Conservation (phyloP, 2,888 invertebrate species). For the Camponotus fellah region DNA sequence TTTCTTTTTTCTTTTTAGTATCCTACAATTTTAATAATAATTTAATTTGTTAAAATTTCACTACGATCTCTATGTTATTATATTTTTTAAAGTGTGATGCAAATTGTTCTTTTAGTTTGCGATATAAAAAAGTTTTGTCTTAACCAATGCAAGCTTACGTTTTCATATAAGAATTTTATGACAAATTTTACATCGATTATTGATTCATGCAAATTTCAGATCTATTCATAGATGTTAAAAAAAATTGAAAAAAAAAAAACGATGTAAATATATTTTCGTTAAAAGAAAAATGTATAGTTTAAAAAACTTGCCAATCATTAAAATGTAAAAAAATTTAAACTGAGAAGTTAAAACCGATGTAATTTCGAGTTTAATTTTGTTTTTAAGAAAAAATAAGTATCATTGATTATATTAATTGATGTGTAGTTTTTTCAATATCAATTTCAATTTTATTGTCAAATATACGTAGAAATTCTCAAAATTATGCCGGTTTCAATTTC, state of each 20-base stretch:
- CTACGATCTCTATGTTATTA: neutral
- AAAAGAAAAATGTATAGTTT: slow-evolving; percentile 1
- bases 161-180: neutral
- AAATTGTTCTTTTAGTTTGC: neutral
- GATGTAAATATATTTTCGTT: neutral
- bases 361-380: neutral
- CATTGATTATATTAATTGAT: neutral
- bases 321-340: neutral
- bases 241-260: neutral
- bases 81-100: neutral
- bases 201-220: neutral
- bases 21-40: neutral
- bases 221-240: neutral
- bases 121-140: neutral
- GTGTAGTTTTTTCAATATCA: neutral
- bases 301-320: neutral
- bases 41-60: neutral
- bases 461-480: neutral
- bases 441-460: neutral
- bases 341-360: neutral
- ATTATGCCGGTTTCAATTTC: neutral
- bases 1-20: neutral
- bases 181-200: neutral
- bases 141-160: neutral
- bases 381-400: neutral